A percentile compares a stretch with the other conserved stretches of the same genome.
These are phyloP conservation scores for Notodonta ziczac DNA, from an alignment of 2,888 invertebrate species.

Conservation along the genomic window DNA sequence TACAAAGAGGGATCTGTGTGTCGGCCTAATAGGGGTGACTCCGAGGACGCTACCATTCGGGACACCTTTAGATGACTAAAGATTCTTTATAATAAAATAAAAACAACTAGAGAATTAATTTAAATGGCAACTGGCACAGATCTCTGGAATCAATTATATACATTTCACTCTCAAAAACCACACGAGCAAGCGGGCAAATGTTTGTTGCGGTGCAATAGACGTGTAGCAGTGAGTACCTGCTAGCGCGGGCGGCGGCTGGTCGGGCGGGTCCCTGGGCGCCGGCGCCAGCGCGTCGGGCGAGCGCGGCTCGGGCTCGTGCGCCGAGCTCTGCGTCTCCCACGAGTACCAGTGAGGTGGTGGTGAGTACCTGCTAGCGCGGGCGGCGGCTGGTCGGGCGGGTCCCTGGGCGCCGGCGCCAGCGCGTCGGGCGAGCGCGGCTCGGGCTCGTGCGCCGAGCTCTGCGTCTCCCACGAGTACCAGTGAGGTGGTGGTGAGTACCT, in stretches of 20 bases:
- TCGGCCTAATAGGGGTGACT: too few species aligned
- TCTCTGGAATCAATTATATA: too few species aligned
- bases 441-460: slow-evolving; percentile 84
- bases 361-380: slow-evolving; percentile 1
- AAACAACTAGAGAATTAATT: too few species aligned
- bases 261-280: slow-evolving; percentile 21
- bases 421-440: slow-evolving; percentile 43
- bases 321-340: slow-evolving; percentile 93
- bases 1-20: too few species aligned
- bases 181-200: background rate
- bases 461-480: slow-evolving; percentile 91
- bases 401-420: slow-evolving; percentile 24
- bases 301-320: slow-evolving; percentile 64
- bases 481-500: too few species aligned
- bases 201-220: background rate
- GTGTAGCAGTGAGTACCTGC: too few species aligned
- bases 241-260: slow-evolving; percentile 6
- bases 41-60: too few species aligned
- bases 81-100: too few species aligned
- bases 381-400: slow-evolving; percentile 5
- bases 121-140: too few species aligned
- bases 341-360: slow-evolving; percentile 69
- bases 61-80: too few species aligned
- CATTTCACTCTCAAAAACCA: too few species aligned
- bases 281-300: slow-evolving; percentile 16